Evolutionary conservation across 2,113 vertebrate species (phyloP).

Genomic region (Accipiter cooperii): DNA sequence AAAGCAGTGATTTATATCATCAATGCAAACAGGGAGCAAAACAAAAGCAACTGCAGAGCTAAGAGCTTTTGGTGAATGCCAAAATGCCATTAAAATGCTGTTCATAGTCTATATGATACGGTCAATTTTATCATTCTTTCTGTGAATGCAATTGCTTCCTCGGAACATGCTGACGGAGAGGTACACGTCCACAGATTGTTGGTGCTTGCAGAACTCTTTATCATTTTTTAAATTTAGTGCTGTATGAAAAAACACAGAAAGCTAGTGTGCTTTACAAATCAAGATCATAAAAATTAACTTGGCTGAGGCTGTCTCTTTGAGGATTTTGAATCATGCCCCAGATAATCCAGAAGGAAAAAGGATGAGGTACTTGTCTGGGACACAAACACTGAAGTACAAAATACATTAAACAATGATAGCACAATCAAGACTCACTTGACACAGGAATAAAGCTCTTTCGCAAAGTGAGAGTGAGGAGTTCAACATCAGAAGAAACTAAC

Average conservation of each 20-base stretch:
- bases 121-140: slow-evolving; percentile 27
- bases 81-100: slow-evolving; percentile 23
- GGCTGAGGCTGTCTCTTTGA: not conserved
- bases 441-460: not conserved
- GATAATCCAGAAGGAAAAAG: not conserved
- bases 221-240: slow-evolving; percentile 7
- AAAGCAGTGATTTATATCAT: not conserved
- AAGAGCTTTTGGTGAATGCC: slow-evolving; percentile 14
- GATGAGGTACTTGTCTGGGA: not conserved
- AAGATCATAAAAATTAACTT: slow-evolving; percentile 4
- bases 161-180: slow-evolving; percentile 9
- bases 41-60: slow-evolving; percentile 24
- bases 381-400: not conserved
- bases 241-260: not conserved
- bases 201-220: not conserved
- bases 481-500: not conserved
- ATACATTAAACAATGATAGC: not conserved
- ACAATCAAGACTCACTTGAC: not conserved
- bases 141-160: slow-evolving; percentile 19
- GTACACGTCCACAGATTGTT: not conserved
- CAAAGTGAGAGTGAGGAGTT: not conserved
- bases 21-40: not conserved
- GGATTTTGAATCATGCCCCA: slow-evolving; percentile 5
- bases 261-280: slow-evolving; percentile 15
- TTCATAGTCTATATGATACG: not conserved